Percentiles rank a stretch among this genome's conserved stretches.
phyloP scores from a whole-genome alignment of 2,797 vertebrate species.

The Mormyrus hasselquistii region DNA sequence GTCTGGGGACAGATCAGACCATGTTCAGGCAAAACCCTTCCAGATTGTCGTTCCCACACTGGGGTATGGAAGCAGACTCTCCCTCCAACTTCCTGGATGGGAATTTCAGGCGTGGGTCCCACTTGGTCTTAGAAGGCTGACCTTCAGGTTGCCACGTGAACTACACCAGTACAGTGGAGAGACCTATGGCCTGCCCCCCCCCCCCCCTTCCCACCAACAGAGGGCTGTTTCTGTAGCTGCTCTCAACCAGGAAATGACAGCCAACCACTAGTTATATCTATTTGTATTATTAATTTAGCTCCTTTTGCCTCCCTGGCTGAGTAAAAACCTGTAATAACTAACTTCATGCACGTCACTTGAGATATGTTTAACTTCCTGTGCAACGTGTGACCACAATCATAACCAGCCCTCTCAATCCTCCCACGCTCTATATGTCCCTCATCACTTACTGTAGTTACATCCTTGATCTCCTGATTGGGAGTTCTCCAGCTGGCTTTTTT shows the following conservation, averaged over 20 bases:
- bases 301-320: background rate
- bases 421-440: background rate
- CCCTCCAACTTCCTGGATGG: background rate
- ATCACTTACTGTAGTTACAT: background rate
- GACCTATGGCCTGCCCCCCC: background rate
- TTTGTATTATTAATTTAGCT: background rate
- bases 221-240: background rate
- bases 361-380: background rate
- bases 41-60: background rate
- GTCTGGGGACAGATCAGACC: background rate
- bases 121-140: background rate
- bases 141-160: background rate
- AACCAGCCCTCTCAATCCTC: background rate
- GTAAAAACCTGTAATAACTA: background rate
- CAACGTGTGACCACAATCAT: background rate
- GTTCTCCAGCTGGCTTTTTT: background rate
- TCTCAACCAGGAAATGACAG: background rate
- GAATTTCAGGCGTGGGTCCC: background rate
- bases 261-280: background rate
- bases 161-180: background rate
- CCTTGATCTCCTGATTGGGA: background rate
- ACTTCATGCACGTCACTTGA: background rate
- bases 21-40: background rate
- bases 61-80: background rate
- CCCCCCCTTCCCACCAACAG: background rate